Conservation (phyloP, 2,888 invertebrate species). For the Alviniconcha strummeri region DNA sequence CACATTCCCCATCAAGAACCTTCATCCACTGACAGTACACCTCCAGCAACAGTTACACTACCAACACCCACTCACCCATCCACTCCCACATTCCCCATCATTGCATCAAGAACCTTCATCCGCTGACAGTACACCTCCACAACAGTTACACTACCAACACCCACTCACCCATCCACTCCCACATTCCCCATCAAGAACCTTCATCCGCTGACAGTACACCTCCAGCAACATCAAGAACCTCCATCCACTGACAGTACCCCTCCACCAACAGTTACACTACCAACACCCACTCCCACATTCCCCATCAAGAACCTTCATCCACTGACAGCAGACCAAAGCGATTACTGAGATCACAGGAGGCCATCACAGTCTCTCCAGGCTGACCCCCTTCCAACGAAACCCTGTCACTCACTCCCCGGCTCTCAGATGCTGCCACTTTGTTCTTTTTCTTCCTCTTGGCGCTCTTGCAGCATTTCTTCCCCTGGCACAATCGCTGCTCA, state of each 20-base stretch:
- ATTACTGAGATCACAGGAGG: conserved; percentile 25
- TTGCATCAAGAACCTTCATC: too few relatives aligned
- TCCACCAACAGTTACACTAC: too few relatives aligned
- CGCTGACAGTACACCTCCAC: too few relatives aligned
- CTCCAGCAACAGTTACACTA: too few relatives aligned
- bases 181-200: too few relatives aligned
- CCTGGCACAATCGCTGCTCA: not conserved
- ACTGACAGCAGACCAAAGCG: conserved; percentile 22
- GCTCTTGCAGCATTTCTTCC: conserved; percentile 33
- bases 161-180: too few relatives aligned
- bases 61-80: too few relatives aligned
- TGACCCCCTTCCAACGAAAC: not conserved
- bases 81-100: too few relatives aligned
- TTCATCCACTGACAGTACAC: not conserved
- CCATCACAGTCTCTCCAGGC: not conserved
- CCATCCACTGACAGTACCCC: conserved; percentile 20
- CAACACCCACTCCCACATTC: too few relatives aligned
- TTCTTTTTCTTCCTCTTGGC: conserved; percentile 24
- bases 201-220: too few relatives aligned
- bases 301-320: conserved; percentile 5
- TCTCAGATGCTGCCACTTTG: not conserved
- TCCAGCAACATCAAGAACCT: not conserved
- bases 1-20: too few relatives aligned
- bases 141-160: too few relatives aligned
- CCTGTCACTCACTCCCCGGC: not conserved